These are phyloP conservation scores for Macrophya annulata DNA, from an alignment of 2,888 invertebrate genomes.

Conservation along the genomic window DNA sequence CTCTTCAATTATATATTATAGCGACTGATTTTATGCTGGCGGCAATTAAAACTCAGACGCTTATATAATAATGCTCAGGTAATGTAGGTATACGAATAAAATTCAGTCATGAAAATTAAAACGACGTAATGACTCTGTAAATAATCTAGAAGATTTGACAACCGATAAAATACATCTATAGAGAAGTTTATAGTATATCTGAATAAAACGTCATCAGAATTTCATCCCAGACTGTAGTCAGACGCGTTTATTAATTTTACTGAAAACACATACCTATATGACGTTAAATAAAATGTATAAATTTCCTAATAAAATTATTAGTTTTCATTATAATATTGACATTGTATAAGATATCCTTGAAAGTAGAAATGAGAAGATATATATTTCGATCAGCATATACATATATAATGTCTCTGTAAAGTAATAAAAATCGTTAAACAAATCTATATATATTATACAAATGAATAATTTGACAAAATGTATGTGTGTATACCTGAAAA, in stretches of 20 bases:
- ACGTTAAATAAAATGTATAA: background rate
- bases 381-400: background rate
- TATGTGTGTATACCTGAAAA: conserved; percentile 15
- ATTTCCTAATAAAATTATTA: background rate
- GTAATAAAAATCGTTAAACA: background rate
- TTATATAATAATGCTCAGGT: background rate
- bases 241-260: conserved; percentile 1
- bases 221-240: background rate
- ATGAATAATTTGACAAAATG: conserved; percentile 7
- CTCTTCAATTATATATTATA: conserved; percentile 3
- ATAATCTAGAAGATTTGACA: background rate
- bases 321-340: background rate
- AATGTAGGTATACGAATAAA: background rate
- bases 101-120: background rate
- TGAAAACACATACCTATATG: background rate
- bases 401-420: conserved; percentile 18
- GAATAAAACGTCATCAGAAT: background rate
- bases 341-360: background rate
- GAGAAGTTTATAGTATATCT: background rate
- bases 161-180: background rate
- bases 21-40: conserved; percentile 50
- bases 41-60: conserved; percentile 41
- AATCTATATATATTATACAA: background rate
- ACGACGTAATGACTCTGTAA: background rate
- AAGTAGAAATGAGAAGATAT: background rate